These are phyloP conservation scores for Salmo trutta DNA, from an alignment of 2,797 vertebrate genomes.

Conservation along the genomic window DNA sequence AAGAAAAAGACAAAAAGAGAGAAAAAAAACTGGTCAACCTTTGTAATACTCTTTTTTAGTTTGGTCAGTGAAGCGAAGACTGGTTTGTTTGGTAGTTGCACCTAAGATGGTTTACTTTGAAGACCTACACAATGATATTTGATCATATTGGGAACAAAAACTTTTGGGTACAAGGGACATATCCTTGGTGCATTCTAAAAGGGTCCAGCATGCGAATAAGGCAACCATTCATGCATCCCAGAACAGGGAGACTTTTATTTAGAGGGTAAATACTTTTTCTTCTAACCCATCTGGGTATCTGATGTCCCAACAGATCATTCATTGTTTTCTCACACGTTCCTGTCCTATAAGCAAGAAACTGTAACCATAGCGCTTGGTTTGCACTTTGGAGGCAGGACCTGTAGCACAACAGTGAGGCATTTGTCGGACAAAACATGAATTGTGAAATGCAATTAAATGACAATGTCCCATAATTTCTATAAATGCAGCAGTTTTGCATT, in stretches of 20 bases:
- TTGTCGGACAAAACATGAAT: conserved; percentile 56
- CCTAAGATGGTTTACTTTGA: conserved; percentile 52
- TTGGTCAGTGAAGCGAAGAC: conserved; percentile 65
- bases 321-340: conserved; percentile 42
- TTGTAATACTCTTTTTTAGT: conserved; percentile 72
- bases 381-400: conserved; percentile 37
- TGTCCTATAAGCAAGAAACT: conserved; percentile 6
- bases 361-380: conserved; percentile 36
- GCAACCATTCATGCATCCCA: conserved; percentile 37
- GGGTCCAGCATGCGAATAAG: conserved; percentile 36
- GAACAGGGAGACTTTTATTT: conserved; percentile 58
- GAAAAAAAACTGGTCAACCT: conserved; percentile 71
- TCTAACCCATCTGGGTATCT: conserved; percentile 31
- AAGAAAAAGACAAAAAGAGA: conserved; percentile 50
- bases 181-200: conserved; percentile 32
- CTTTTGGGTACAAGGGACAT: conserved; percentile 33
- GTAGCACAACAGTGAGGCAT: conserved; percentile 40
- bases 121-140: conserved; percentile 43
- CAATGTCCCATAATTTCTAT: conserved; percentile 48
- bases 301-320: conserved; percentile 42
- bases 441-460: conserved; percentile 36
- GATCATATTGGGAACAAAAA: conserved; percentile 24
- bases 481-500: conserved; percentile 28
- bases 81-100: conserved; percentile 38
- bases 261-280: conserved; percentile 49